Conservation (phyloP, 1,140 invertebrate genomes). For the Drosophila elegans region DNA sequence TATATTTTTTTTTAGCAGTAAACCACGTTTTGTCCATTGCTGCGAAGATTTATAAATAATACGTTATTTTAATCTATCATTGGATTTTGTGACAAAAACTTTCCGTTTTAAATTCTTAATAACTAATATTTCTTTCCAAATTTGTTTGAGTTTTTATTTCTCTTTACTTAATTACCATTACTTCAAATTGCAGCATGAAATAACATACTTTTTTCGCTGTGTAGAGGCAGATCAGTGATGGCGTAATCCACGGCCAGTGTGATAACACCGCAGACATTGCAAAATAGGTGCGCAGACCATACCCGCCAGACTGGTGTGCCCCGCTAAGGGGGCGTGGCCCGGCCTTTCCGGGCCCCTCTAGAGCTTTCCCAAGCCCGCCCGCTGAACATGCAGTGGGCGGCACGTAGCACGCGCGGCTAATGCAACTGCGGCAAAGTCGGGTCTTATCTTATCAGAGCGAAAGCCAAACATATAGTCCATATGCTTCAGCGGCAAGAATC, state of each 20-base stretch:
- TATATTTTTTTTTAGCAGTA: no score
- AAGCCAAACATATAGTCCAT: constrained; percentile 28
- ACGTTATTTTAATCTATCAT: no score
- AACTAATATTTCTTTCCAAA: no score
- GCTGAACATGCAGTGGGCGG: constrained; percentile 54
- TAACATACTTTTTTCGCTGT: not conserved
- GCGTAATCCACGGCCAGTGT: constrained; percentile 17
- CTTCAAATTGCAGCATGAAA: not conserved
- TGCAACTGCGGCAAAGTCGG: constrained; percentile 21
- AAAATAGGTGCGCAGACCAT: constrained; percentile 1
- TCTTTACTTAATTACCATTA: no score
- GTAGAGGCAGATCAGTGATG: constrained; percentile 9
- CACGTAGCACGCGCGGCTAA: constrained; percentile 53
- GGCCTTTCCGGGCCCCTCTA: constrained; percentile 13
- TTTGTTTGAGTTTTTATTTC: no score
- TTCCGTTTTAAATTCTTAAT: no score
- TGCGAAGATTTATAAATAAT: no score
- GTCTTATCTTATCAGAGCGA: constrained; percentile 62
- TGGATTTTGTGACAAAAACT: no score
- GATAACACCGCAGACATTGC: constrained; percentile 40
- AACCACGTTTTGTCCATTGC: no score
- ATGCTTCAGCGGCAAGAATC: constrained; percentile 36
- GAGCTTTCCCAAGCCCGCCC: constrained; percentile 18
- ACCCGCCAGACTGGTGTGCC: constrained; percentile 25
- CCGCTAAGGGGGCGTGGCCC: constrained; percentile 11